Conservation (phyloP, 2,113 vertebrate genomes). For the Peromyscus maniculatus region DNA sequence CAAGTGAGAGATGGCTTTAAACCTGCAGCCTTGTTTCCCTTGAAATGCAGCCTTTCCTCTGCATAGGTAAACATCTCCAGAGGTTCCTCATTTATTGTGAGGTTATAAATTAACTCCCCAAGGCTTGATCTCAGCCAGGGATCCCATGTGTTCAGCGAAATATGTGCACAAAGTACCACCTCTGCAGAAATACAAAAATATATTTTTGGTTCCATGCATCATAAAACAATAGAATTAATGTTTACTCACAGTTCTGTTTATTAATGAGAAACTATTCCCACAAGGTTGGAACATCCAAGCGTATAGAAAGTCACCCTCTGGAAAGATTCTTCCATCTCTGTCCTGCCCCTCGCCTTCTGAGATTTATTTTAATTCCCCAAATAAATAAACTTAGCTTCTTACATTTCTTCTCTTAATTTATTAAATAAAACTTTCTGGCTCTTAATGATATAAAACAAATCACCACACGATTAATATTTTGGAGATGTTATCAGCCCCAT, state of each 20-base stretch:
- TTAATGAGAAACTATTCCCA: neutral
- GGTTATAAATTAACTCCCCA: neutral
- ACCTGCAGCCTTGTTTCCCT: neutral
- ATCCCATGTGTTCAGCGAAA: neutral
- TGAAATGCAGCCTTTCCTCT: neutral
- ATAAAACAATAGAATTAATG: conserved; percentile 2
- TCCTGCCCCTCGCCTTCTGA: neutral
- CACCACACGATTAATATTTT: neutral
- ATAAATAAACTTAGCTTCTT: neutral
- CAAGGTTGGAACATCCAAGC: neutral
- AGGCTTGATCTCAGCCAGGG: neutral
- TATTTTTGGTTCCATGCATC: neutral
- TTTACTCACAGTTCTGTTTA: neutral
- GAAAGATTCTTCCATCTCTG: neutral
- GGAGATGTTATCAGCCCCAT: neutral
- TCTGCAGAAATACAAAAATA: conserved; percentile 40
- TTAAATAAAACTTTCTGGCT: neutral
- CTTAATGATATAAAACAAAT: too few species aligned
- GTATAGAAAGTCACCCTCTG: neutral
- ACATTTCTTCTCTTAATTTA: neutral
- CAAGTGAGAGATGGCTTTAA: neutral
- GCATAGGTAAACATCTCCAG: neutral
- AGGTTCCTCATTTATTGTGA: neutral
- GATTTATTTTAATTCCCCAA: neutral
- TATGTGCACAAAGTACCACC: neutral